These are phyloP conservation scores for Cyprinella venusta DNA, from an alignment of 2,797 vertebrate species.

Conservation along the genomic window DNA sequence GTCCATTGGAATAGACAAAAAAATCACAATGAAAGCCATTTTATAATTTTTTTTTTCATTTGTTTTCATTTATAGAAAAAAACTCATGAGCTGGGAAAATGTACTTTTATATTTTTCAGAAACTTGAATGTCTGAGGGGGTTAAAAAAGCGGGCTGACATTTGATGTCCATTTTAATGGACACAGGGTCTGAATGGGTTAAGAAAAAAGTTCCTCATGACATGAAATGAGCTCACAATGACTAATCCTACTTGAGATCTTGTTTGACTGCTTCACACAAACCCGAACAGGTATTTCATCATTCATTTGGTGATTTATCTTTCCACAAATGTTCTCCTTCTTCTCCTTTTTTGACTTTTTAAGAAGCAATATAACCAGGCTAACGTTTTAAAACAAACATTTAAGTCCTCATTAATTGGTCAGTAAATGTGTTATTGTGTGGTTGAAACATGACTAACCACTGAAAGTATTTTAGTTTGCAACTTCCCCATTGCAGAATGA, in stretches of 20 bases:
- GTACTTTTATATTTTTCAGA: no score
- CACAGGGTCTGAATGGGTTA: no score
- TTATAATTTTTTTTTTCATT: no score
- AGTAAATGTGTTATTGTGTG: background rate
- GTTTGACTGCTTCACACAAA: constrained; percentile 15
- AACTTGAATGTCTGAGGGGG: no score
- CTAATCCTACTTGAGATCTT: background rate
- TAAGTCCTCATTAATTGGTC: background rate
- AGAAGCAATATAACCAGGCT: background rate
- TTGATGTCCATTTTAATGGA: no score
- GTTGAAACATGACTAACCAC: constrained; percentile 12
- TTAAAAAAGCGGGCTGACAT: no score
- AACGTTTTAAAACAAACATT: background rate
- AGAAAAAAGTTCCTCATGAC: background rate
- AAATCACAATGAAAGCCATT: no score
- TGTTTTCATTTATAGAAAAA: no score
- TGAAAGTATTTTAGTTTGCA: constrained; percentile 9
- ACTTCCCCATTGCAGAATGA: constrained; percentile 54
- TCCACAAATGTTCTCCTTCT: background rate
- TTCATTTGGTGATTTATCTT: background rate
- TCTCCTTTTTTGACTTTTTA: background rate
- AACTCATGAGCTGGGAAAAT: no score
- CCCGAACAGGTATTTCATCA: constrained; percentile 1
- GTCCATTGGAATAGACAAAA: no score
- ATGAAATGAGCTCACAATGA: no score